Evolutionary conservation across 2,797 vertebrate species (phyloP).

Genomic region (Holocentrus rufus): DNA sequence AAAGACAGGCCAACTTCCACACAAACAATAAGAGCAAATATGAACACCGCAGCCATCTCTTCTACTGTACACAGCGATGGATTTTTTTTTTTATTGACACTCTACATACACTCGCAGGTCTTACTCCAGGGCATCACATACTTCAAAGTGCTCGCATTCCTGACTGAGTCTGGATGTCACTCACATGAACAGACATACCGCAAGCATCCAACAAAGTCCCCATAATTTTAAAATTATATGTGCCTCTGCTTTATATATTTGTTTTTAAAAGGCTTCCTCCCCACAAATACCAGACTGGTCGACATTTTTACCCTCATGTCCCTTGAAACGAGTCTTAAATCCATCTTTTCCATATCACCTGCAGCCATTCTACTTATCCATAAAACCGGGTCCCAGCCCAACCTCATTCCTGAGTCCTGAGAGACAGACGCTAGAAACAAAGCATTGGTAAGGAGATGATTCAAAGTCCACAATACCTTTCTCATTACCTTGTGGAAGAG

Average conservation of each 20-base stretch:
- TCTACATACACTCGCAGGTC: conserved; percentile 8
- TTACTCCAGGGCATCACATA: conserved; percentile 32
- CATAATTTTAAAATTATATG: background rate
- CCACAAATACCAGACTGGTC: background rate
- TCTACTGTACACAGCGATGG: conserved; percentile 14
- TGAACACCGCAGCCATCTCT: conserved; percentile 34
- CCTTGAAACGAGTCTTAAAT: background rate
- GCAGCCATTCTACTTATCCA: conserved; percentile 17
- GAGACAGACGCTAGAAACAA: conserved; percentile 55
- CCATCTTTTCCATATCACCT: conserved; percentile 31
- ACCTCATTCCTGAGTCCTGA: conserved; percentile 57
- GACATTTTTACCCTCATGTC: background rate
- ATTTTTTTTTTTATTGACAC: background rate
- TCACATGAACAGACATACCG: conserved; percentile 6
- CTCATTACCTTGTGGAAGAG: conserved; percentile 25
- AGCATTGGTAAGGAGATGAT: conserved; percentile 55
- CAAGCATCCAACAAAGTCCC: conserved; percentile 2
- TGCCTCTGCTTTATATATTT: background rate
- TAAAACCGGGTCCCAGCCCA: conserved; percentile 45
- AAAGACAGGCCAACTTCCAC: conserved; percentile 66
- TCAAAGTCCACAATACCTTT: background rate
- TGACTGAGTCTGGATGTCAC: conserved; percentile 16
- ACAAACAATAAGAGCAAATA: conserved; percentile 56
- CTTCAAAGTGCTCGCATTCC: conserved; percentile 40
- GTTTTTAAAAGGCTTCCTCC: background rate